A percentile compares a stretch with the other conserved stretches of the same genome.
Conservation (phyloP, 2,888 invertebrate genomes). For the Crocallis elinguaria region DNA sequence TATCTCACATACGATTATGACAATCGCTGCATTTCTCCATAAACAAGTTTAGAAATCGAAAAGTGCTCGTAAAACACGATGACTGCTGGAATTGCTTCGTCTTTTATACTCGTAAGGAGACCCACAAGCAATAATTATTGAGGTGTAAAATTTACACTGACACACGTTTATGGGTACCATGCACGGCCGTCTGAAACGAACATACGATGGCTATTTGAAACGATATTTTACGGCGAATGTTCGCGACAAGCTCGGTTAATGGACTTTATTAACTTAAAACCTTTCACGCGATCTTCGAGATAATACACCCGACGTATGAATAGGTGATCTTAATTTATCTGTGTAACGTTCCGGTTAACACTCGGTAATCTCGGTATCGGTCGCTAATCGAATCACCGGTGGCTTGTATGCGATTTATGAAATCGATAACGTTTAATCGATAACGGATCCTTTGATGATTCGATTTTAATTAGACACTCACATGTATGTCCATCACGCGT, state of each 20-base stretch:
- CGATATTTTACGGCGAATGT: slow-evolving; percentile 64
- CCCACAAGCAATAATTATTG: slow-evolving; percentile 66
- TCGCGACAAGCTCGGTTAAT: slow-evolving; percentile 72
- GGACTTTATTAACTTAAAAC: slow-evolving; percentile 70
- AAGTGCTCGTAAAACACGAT: slow-evolving; percentile 68
- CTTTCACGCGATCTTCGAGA: slow-evolving; percentile 70
- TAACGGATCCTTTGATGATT: slow-evolving; percentile 63
- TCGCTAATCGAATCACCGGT: slow-evolving; percentile 71
- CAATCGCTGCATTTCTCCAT: slow-evolving; percentile 54
- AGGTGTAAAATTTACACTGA: slow-evolving; percentile 74
- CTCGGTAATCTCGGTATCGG: slow-evolving; percentile 61
- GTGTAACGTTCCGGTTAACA: slow-evolving; percentile 75
- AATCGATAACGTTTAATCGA: slow-evolving; percentile 60
- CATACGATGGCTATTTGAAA: slow-evolving; percentile 52
- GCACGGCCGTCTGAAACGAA: slow-evolving; percentile 44
- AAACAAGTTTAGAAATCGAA: slow-evolving; percentile 68
- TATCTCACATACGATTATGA: slow-evolving; percentile 47
- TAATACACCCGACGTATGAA: slow-evolving; percentile 77
- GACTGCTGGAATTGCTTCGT: slow-evolving; percentile 71
- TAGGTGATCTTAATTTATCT: slow-evolving; percentile 82
- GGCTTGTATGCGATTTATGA: slow-evolving; percentile 68
- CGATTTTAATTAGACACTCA: slow-evolving; percentile 53
- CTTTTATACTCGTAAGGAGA: slow-evolving; percentile 56
- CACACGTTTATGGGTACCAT: slow-evolving; percentile 62
- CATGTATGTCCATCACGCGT: slow-evolving; percentile 43